Conservation (phyloP, 2,888 invertebrate genomes). For the Pelosia muscerda region DNA sequence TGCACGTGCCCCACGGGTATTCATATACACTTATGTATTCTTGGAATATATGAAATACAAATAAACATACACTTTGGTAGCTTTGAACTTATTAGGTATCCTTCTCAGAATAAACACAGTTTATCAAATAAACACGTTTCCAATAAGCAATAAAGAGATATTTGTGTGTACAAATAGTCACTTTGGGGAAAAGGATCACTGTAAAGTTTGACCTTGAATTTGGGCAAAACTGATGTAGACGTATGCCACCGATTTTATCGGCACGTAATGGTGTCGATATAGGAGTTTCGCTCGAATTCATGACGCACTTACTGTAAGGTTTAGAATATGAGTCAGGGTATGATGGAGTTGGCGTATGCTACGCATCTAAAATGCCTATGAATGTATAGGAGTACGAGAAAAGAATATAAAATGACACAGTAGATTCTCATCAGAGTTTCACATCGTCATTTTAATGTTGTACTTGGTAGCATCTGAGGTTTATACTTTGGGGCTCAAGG, state of each 20-base stretch:
- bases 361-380: background rate
- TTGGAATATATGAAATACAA: background rate
- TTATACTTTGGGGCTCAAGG: too few species aligned
- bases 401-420: too few species aligned
- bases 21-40: background rate
- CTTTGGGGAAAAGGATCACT: background rate
- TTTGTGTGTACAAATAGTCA: background rate
- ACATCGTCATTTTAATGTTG: too few species aligned
- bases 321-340: background rate
- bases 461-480: too few species aligned
- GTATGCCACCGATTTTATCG: background rate
- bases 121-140: conserved; percentile 4
- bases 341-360: background rate
- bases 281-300: background rate
- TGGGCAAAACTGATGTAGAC: background rate
- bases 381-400: too few species aligned
- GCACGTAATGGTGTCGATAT: background rate
- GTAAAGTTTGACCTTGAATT: background rate
- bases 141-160: background rate
- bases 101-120: background rate
- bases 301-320: background rate
- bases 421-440: too few species aligned
- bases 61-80: background rate
- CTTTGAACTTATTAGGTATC: background rate
- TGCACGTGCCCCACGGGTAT: background rate